Evolutionary conservation across 1,140 invertebrate species (phyloP).

Genomic region (Musca domestica): DNA sequence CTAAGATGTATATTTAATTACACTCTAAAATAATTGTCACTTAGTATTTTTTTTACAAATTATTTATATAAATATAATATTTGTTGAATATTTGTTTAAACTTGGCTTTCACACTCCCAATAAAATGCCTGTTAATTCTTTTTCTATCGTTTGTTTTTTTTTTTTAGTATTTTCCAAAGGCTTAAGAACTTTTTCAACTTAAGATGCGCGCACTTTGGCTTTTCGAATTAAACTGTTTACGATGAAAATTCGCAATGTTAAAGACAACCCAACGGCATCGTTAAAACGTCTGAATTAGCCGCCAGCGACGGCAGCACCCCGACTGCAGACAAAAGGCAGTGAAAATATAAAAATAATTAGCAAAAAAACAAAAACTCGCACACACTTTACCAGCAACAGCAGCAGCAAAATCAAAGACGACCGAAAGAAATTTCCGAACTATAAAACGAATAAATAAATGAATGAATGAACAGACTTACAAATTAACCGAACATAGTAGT

Average conservation of each 20-base stretch:
- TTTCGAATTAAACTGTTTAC: slow-evolving; percentile 16
- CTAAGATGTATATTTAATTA: too few species aligned
- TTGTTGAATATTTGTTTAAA: too few species aligned
- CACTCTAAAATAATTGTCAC: too few species aligned
- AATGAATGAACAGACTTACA: too few species aligned
- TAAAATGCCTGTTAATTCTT: too few species aligned
- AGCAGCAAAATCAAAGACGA: neutral
- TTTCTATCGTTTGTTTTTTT: too few species aligned
- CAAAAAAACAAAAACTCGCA: neutral
- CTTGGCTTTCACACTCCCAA: too few species aligned
- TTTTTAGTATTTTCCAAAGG: too few species aligned
- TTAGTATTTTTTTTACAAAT: too few species aligned
- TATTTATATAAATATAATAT: too few species aligned
- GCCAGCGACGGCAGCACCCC: neutral
- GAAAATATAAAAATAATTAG: neutral
- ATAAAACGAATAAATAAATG: neutral
- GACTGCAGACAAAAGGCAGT: neutral
- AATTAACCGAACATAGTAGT: too few species aligned
- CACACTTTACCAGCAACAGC: neutral
- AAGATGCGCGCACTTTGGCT: slow-evolving; percentile 18
- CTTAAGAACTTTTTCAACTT: neutral
- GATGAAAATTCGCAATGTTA: slow-evolving; percentile 16
- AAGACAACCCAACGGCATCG: slow-evolving; percentile 18
- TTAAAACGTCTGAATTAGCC: neutral
- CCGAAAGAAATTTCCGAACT: neutral